Evolutionary conservation across 2,888 invertebrate species (phyloP), one percentile per base, ranked within the genome.

Genomic region (Pseudococcus longispinus): DNA sequence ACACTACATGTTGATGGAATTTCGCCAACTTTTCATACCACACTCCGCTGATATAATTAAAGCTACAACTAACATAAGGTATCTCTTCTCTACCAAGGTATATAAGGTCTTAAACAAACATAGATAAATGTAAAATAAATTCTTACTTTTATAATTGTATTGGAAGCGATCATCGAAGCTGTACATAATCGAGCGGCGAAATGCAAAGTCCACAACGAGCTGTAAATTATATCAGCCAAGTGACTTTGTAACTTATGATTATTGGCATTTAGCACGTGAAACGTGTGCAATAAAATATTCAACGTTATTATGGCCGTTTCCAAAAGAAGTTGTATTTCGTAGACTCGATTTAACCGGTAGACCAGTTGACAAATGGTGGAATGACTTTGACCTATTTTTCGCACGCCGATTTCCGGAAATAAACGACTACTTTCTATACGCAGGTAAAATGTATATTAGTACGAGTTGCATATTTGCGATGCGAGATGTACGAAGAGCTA

Each of bases 291-390:
- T 51, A 87, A 65, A 83, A 55, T 55, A 83, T 55, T 80, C 60
- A 87, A 60, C 18, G 87, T 82, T 20, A 87, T 82, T 20, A 82
- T 60, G n/a, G 37, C 60, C 20, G 82, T 87, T 83, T 87, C 87
- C 15, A 55, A 37, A 37, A 87, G 42, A 26, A 87, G 51, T 55
- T 87, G 87, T 42, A 80, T 18, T 87, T 83, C 37, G 55, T 82
- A 87, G 42, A 37, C 46, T 83, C 46, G 42, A 32, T 87, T 82
- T 26, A 82, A 23, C 55, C 51, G 80, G 55, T 55, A 46, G 60
- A 82, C 55, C 23, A 87, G 82, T 44, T 60, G 37, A 82, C 82
- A 82, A 65, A 87, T 65, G 46, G 32, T 55, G 23, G 42, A 37
- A 87, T 87, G 60, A 51, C 82, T 80, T 23, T 83, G 82, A 70